Percentiles rank a stretch among this genome's conserved stretches.
Evolutionary conservation across 2,888 invertebrate species (phyloP).

Genomic region (Norana najaformis): DNA sequence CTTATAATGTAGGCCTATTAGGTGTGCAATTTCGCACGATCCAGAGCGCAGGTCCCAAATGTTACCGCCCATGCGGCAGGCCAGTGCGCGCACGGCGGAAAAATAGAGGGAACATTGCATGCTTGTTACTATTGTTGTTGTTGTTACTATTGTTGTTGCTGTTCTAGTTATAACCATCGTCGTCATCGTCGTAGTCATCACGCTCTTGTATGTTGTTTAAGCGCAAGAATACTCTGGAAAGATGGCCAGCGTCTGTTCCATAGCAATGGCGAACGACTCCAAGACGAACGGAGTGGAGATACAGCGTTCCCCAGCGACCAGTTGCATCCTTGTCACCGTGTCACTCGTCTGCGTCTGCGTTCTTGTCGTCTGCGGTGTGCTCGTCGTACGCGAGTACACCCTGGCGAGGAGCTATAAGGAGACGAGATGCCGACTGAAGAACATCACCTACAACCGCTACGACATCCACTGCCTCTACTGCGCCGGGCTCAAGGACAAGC

Average conservation of each 20-base stretch:
- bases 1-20: no score
- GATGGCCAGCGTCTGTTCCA: conserved; percentile 37
- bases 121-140: no score
- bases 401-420: conserved; percentile 37
- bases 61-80: no score
- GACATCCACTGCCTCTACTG: conserved; percentile 40
- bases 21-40: no score
- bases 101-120: no score
- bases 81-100: no score
- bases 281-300: conserved; percentile 28
- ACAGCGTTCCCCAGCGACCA: conserved; percentile 34
- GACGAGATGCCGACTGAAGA: conserved; percentile 33
- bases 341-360: conserved; percentile 42
- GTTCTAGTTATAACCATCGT: not conserved
- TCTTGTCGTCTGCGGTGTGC: conserved; percentile 45
- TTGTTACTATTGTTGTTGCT: no score
- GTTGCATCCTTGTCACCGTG: conserved; percentile 44
- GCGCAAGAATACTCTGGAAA: not conserved
- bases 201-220: no score
- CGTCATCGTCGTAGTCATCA: no score
- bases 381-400: conserved; percentile 45
- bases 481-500: conserved; percentile 38
- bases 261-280: conserved; percentile 29
- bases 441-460: conserved; percentile 29
- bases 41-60: no score